Evolutionary conservation across 2,888 invertebrate genomes (phyloP).

Genomic region (Timandra comae): DNA sequence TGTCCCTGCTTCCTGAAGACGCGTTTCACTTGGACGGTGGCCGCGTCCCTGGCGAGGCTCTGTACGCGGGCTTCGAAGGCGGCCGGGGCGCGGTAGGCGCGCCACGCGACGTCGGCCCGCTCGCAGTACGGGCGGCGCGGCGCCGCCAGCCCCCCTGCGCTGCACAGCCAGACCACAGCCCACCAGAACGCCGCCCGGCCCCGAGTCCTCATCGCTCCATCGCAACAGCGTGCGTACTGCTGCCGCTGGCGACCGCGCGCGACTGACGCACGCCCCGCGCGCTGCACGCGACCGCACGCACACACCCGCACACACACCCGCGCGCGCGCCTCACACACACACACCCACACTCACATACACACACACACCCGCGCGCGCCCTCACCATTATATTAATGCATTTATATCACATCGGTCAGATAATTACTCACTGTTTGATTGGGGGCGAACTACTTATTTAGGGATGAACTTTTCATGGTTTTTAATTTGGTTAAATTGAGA

Average conservation of each 20-base stretch:
- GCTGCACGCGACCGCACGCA: slow-evolving; percentile 5
- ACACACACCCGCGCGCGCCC: background rate
- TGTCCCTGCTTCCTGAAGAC: slow-evolving; percentile 59
- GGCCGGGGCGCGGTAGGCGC: slow-evolving; percentile 70
- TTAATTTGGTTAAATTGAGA: slow-evolving; percentile 11
- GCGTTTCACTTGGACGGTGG: slow-evolving; percentile 62
- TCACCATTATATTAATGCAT: slow-evolving; percentile 1
- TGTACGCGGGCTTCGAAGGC: slow-evolving; percentile 71
- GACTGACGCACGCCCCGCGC: slow-evolving; percentile 42
- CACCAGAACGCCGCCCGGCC: slow-evolving; percentile 70
- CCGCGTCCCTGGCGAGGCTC: slow-evolving; percentile 59
- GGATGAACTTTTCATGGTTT: too few species aligned
- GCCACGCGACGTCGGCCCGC: slow-evolving; percentile 73
- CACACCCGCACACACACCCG: slow-evolving; percentile 29
- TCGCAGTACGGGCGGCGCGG: slow-evolving; percentile 70
- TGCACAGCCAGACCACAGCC: slow-evolving; percentile 58
- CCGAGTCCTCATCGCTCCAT: slow-evolving; percentile 72
- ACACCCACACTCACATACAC: background rate
- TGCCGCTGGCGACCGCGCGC: slow-evolving; percentile 53
- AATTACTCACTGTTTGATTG: background rate
- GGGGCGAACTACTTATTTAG: too few species aligned
- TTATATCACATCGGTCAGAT: background rate
- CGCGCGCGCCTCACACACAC: slow-evolving; percentile 20
- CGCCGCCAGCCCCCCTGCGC: slow-evolving; percentile 45
- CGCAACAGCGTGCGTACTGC: slow-evolving; percentile 44